Evolutionary conservation across 2,797 vertebrate genomes (phyloP), one percentile per base, ranked within the genome.

Genomic region (Sebastes diploproa): DNA sequence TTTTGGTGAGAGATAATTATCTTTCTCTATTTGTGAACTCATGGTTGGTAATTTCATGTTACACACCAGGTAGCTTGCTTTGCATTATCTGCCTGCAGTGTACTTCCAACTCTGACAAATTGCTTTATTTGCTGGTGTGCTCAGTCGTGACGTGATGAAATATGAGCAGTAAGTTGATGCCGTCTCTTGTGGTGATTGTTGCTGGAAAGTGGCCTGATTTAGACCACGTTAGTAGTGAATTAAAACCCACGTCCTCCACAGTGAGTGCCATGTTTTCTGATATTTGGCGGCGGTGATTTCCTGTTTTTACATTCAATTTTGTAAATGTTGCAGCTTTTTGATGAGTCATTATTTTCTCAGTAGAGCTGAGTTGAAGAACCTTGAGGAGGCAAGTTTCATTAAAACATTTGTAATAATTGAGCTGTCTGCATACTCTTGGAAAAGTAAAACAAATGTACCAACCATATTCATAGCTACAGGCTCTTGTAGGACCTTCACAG

Each of bases 101-200:
- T 76, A 12, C 60, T 70, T 61, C 46, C 52, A 71, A 4, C 65
- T 76, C 64, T 86, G 78, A 84, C 67, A 87, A 86, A 88, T 82
- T 77, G 59, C 76, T 85, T 81, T 76, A 71, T 34, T 74, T 72
- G 74, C 60, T 29, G 52, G 16, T 78, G 67, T 84, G 78, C 64
- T 84, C 75, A 74, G 64, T 78, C 8, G 16, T 83, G 78, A 73
- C 36, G 0, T 42, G 29, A 78, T 85, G 67, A 82, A 82, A 83
- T 81, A 78, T 75, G 61, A 86, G 86, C 58, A 60, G 72, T 67
- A 79, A 77, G 71, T 80, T 69, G 50, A 6, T 9, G 29, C 58
- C 36, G 50, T 88, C 61, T 72, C 27, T 55, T 22, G 6, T 67
- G 42, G 11, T 77, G 61, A 83, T 72, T 58, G 60, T 58, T 62